A percentile compares a stretch with the other conserved stretches of the same genome.
phyloP scores from a whole-genome alignment of 2,888 invertebrate species.

The Ferrisia virgata region DNA sequence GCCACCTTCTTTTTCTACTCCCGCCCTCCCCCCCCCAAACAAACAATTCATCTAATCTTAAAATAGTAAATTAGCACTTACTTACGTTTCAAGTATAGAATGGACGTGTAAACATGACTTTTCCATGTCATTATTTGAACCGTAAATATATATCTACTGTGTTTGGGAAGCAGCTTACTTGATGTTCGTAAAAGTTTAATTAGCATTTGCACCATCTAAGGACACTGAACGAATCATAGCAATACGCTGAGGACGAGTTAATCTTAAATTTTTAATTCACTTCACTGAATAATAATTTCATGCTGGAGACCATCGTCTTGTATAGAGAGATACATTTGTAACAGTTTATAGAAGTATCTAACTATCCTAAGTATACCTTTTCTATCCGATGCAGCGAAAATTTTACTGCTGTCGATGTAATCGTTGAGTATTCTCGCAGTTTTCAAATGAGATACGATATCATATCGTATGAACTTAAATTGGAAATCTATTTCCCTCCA shows the following conservation, averaged over 20 bases:
- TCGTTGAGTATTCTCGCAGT: neutral
- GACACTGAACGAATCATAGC: neutral
- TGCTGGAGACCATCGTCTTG: neutral
- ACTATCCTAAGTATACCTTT: too few relatives aligned
- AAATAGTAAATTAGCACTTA: too few relatives aligned
- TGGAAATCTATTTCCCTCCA: neutral
- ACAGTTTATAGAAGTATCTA: neutral
- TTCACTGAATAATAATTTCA: neutral
- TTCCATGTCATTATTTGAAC: neutral
- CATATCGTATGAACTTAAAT: neutral
- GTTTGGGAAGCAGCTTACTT: neutral
- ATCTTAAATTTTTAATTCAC: slow-evolving; percentile 1
- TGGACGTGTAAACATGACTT: neutral
- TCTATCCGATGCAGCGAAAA: neutral
- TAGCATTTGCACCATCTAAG: neutral
- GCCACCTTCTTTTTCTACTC: too few relatives aligned
- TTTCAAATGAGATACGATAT: neutral
- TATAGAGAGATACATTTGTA: neutral
- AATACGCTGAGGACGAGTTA: neutral
- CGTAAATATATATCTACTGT: neutral
- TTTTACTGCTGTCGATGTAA: neutral
- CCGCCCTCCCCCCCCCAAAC: too few relatives aligned
- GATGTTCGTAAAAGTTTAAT: slow-evolving; percentile 3
- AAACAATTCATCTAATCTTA: too few relatives aligned
- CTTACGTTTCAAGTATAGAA: too few relatives aligned